Base-by-base conservation (phyloP, 2,113 vertebrate species). In the Ptilorrhoa leucosticta region DNA sequence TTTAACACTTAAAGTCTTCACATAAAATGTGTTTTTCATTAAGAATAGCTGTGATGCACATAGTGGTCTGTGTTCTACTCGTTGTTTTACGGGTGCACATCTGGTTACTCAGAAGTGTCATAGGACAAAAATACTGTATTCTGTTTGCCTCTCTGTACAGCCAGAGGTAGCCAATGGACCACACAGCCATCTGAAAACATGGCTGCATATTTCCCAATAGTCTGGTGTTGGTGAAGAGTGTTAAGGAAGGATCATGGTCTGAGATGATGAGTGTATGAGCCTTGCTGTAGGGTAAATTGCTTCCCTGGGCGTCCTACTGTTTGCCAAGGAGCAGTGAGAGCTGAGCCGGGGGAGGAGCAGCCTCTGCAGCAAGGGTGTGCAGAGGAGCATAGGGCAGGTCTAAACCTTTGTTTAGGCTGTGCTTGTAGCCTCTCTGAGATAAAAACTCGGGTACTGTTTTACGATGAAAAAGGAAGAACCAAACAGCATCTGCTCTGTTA, bases 311-410 rank as follows among this genome's bases (percentile, higher is more conserved):
- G 10, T 80, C 35, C 58, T 81, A 28, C 23, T 70, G 28, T 87
- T 73, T 73, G n/a, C 22, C 50, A 26, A 42, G 72, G 31, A 73
- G 13, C 45, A 35, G 40, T 4, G 1, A 24, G 45, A 27, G 37
- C 54, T 53, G 57, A 76, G 68, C 30, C 0, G 0, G 13, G 19
- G 15, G 23, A 21, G 13, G 9, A 16, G 35, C 35, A 2, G 3
- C 37, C 54, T 82, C 13, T 9, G 39, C 21, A 54, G 35, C 13
- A 58, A 54, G 22, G 35, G 21, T 15, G 27, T 47, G 27, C 14
- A 42, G 58, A 65, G 51, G 15, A 53, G 17, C 6, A 10, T 20
- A 31, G 45, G 24, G 6, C 45, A 61, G 8, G 21, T 69, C 24
- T 47, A 37, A 37, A 24, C 53, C 6, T 70, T 84, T 51, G 6